These are phyloP conservation scores for Acanthiza pusilla DNA, from an alignment of 2,797 vertebrate species.

Conservation along the genomic window DNA sequence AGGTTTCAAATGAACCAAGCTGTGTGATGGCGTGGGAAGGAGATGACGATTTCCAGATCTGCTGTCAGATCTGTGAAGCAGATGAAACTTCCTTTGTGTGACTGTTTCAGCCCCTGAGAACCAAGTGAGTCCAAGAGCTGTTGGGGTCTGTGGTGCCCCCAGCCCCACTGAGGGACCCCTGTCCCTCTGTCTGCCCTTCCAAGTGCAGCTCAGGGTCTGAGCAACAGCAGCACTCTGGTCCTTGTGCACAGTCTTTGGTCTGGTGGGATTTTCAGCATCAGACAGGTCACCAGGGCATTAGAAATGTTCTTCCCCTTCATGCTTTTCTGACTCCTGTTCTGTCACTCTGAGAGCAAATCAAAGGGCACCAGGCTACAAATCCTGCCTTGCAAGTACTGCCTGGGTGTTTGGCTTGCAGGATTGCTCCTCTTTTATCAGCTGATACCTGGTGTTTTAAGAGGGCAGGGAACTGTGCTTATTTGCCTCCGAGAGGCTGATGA, in stretches of 20 bases:
- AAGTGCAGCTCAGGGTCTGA: not conserved
- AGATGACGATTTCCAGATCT: not conserved
- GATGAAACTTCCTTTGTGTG: not conserved
- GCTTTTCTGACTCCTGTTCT: not conserved
- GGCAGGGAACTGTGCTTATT: not conserved
- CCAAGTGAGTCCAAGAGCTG: not conserved
- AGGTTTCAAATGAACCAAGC: not conserved
- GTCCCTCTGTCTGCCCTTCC: not conserved
- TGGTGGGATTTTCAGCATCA: not conserved
- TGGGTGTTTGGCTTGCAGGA: not conserved
- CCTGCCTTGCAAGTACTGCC: slow-evolving; percentile 17
- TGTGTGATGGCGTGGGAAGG: not conserved
- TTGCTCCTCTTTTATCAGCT: not conserved
- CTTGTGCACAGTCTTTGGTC: not conserved
- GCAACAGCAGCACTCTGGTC: not conserved
- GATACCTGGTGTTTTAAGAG: not conserved
- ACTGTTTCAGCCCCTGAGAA: not conserved
- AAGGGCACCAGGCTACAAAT: not conserved
- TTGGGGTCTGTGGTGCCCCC: not conserved
- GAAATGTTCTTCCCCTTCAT: not conserved
- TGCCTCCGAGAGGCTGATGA: not conserved
- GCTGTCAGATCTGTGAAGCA: not conserved
- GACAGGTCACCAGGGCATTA: not conserved
- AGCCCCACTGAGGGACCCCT: not conserved
- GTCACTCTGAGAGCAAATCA: not conserved